Percentiles rank a stretch among this genome's conserved stretches.
Evolutionary conservation across 1,140 invertebrate genomes (phyloP).

Genomic region (Probaryconus sp.): DNA sequence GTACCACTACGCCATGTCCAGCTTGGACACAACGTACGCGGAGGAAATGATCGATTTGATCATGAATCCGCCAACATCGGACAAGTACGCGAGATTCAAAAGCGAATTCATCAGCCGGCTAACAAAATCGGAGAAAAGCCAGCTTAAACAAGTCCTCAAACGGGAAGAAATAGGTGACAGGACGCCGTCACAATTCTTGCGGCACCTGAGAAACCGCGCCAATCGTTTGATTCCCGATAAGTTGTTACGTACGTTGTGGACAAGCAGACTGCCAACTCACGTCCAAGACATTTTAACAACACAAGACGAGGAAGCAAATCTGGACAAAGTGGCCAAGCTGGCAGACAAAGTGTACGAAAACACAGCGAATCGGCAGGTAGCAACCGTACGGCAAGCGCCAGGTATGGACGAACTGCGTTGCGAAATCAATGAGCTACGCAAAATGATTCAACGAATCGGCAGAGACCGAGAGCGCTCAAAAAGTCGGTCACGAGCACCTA

Average conservation of each 20-base stretch:
- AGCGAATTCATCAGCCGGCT: background rate
- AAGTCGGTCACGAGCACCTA: too few species aligned
- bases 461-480: too few species aligned
- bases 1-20: background rate
- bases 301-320: background rate
- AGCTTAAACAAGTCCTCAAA: background rate
- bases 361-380: conserved; percentile 4
- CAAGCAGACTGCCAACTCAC: conserved; percentile 28
- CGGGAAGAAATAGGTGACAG: conserved; percentile 31
- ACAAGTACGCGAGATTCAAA: background rate
- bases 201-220: conserved; percentile 44
- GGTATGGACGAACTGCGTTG: conserved; percentile 57
- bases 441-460: too few species aligned
- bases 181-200: conserved; percentile 65
- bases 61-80: background rate
- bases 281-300: background rate
- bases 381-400: conserved; percentile 66
- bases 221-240: conserved; percentile 6
- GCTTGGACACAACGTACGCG: background rate
- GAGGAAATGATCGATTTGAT: background rate
- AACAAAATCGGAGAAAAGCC: background rate
- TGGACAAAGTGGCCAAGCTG: conserved; percentile 66
- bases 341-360: conserved; percentile 73
- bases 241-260: conserved; percentile 42
- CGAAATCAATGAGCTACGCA: conserved; percentile 51